Evolutionary conservation across 2,888 invertebrate species (phyloP), one percentile per base, ranked within the genome.

Genomic region (Teinopalpus imperialis): DNA sequence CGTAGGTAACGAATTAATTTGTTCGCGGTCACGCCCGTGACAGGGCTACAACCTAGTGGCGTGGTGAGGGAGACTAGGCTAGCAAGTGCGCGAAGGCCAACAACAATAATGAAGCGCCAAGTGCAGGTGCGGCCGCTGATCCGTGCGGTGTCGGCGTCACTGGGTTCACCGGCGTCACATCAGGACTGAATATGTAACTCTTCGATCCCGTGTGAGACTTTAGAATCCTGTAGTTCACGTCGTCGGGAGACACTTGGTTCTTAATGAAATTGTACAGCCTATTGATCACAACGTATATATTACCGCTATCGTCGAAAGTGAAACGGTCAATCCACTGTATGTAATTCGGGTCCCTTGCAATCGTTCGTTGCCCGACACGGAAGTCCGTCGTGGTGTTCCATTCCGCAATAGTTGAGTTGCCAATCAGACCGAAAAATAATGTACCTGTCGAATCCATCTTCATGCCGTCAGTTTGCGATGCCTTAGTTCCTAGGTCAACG

Each of bases 321-420:
- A 94, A 93, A 2, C 93, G 91, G 63, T 93, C 93, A 0, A 93
- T 90, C 94, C 94, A 94, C 69, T 94, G 94, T 53, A 94, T 90
- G 60, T 90, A 91, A 46, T 88, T 90, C 30, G 90, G 86, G 68
- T 94, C 94, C 56, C 91, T 90, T 2, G 93, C 92, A 48, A 94
- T 91, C 14, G 93, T 88, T 27, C 90, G 89, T 68, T 93, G 93
- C 12, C 91, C 91, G 44, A 79, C 79, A 31, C 82, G 83, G 61
- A 93, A 92, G 29, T 90, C 81, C 13, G 81, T 71, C 14, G 86
- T 89, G 0, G 91, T 91, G 69, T 94, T 92, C 93, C 94, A 94
- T 74, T 90, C 91, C 7, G 92, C 92, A 35, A 95, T 91, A 12
- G 93, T 92, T 51, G 93, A 92, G 59, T 92, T 92, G 37, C 91